Evolutionary conservation across 2,888 invertebrate species (phyloP).

Genomic region (Athrips mouffetella): DNA sequence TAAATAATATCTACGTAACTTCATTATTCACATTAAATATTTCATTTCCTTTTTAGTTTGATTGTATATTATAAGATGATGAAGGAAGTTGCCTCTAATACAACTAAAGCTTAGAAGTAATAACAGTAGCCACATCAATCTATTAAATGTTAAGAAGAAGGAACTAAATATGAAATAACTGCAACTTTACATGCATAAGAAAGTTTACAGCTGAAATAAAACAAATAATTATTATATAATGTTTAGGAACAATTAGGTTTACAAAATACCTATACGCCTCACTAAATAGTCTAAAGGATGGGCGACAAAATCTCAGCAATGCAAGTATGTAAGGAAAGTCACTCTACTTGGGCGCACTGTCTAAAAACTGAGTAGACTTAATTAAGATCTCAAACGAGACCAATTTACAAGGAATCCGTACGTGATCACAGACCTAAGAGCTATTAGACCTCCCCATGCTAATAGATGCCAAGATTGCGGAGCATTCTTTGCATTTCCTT

Average conservation of each 20-base stretch:
- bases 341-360: not conserved
- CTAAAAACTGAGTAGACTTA: constrained; percentile 72
- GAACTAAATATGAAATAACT: too few relatives aligned
- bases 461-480: constrained; percentile 21
- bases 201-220: too few relatives aligned
- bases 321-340: not conserved
- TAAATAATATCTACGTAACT: too few relatives aligned
- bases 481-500: too few relatives aligned
- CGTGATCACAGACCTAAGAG: constrained; percentile 51
- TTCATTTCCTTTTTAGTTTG: too few relatives aligned
- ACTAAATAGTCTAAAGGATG: not conserved
- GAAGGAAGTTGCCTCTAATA: too few relatives aligned
- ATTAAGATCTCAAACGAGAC: constrained; percentile 70
- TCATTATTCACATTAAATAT: too few relatives aligned
- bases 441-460: constrained; percentile 44
- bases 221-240: not conserved
- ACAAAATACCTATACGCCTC: not conserved
- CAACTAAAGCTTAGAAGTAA: too few relatives aligned
- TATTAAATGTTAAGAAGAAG: too few relatives aligned
- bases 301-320: constrained; percentile 6
- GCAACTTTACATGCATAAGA: too few relatives aligned
- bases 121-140: too few relatives aligned
- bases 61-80: too few relatives aligned
- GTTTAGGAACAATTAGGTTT: not conserved
- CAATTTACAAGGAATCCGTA: constrained; percentile 69